Percentiles rank a stretch among this genome's conserved stretches.
These are phyloP conservation scores for Congeria kusceri DNA, from an alignment of 2,888 invertebrate genomes.

Conservation along the genomic window DNA sequence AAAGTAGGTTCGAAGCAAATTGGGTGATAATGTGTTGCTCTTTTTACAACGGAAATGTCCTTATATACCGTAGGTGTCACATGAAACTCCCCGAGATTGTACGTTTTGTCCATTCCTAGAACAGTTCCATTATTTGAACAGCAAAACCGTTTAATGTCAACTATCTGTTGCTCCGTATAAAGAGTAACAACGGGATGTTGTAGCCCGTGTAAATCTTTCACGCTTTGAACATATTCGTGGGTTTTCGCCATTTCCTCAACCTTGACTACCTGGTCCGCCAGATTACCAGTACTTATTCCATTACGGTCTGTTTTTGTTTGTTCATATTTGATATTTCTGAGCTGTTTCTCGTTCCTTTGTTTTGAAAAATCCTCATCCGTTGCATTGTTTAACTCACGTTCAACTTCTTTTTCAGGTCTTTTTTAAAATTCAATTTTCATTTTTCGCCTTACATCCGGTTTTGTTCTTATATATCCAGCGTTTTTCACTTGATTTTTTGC, in stretches of 20 bases:
- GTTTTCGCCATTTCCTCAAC: constrained; percentile 54
- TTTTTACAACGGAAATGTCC: constrained; percentile 8
- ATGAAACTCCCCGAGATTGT: constrained; percentile 22
- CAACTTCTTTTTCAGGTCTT: constrained; percentile 20
- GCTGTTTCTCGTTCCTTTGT: constrained; percentile 21
- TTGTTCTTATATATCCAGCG: constrained; percentile 5
- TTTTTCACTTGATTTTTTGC: background rate
- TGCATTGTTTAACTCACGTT: constrained; percentile 7
- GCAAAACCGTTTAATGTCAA: constrained; percentile 43
- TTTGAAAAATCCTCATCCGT: background rate
- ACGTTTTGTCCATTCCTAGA: constrained; percentile 23
- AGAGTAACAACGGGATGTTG: constrained; percentile 38
- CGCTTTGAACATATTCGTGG: constrained; percentile 41
- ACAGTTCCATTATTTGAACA: constrained; percentile 14
- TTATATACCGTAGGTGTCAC: constrained; percentile 23
- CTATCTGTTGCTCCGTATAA: constrained; percentile 39
- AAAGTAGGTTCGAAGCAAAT: constrained; percentile 39
- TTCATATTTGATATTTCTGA: constrained; percentile 29
- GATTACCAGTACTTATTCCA: constrained; percentile 8
- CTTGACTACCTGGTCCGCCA: constrained; percentile 43
- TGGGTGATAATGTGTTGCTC: constrained; percentile 19
- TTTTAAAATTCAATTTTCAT: background rate
- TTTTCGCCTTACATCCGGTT: background rate
- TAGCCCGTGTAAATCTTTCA: constrained; percentile 30
- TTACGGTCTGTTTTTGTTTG: background rate